Evolutionary conservation across 2,888 invertebrate genomes (phyloP).

Genomic region (Heliconius ismenius): DNA sequence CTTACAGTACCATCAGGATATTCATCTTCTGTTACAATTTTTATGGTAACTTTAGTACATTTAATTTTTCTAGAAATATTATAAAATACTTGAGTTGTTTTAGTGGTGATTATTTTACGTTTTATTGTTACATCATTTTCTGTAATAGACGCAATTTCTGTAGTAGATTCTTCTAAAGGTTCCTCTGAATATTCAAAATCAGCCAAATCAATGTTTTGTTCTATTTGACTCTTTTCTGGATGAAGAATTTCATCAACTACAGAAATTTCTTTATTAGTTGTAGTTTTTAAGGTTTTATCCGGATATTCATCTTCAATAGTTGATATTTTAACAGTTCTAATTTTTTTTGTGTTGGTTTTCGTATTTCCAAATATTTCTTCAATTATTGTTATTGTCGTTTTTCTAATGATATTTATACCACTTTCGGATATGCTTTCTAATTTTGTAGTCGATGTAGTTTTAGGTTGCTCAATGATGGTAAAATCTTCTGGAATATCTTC

Average conservation of each 20-base stretch:
- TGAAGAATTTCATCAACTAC: slow-evolving; percentile 30
- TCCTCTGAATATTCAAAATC: slow-evolving; percentile 43
- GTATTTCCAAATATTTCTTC: slow-evolving; percentile 27
- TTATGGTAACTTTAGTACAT: slow-evolving; percentile 50
- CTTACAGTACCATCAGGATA: slow-evolving; percentile 52
- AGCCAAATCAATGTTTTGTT: slow-evolving; percentile 30
- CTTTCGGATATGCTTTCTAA: slow-evolving; percentile 27
- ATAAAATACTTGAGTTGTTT: slow-evolving; percentile 48
- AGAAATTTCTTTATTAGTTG: slow-evolving; percentile 32
- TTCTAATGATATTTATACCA: slow-evolving; percentile 27
- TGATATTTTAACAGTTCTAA: slow-evolving; percentile 29
- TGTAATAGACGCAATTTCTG: slow-evolving; percentile 44
- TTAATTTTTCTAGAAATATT: slow-evolving; percentile 44
- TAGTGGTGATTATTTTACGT: slow-evolving; percentile 50
- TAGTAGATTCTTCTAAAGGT: slow-evolving; percentile 43
- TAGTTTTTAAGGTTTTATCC: slow-evolving; percentile 31
- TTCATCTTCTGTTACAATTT: slow-evolving; percentile 52
- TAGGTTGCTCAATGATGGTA: slow-evolving; percentile 20
- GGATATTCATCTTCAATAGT: slow-evolving; percentile 35
- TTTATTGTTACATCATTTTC: slow-evolving; percentile 49
- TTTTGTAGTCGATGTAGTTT: slow-evolving; percentile 19
- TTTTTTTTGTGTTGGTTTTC: slow-evolving; percentile 22
- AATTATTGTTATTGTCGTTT: slow-evolving; percentile 27
- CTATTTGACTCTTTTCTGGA: slow-evolving; percentile 1
- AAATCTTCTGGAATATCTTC: slow-evolving; percentile 29